Conservation (phyloP, 2,113 vertebrate genomes). For the Crotalus tigris region DNA sequence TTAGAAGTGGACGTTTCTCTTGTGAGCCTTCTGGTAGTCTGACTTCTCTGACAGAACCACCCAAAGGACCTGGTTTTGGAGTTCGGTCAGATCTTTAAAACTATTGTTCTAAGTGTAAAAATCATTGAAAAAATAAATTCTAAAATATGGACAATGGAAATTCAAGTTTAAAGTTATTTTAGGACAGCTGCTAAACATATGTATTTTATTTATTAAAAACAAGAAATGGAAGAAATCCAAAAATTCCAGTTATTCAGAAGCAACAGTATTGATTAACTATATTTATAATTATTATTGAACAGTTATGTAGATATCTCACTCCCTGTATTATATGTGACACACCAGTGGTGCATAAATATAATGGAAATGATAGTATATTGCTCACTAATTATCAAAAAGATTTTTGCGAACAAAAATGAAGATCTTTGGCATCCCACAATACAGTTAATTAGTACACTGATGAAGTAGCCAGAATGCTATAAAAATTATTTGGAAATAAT, state of each 20-base stretch:
- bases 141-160: neutral
- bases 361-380: neutral
- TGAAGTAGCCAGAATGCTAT: neutral
- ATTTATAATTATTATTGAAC: neutral
- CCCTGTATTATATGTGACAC: neutral
- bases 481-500: neutral
- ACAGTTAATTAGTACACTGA: neutral
- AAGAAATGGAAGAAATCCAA: neutral
- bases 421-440: neutral
- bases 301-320: neutral
- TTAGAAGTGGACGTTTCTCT: conserved; percentile 89
- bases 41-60: conserved; percentile 89
- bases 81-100: conserved; percentile 86
- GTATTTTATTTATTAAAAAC: neutral
- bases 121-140: neutral
- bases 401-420: neutral
- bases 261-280: neutral
- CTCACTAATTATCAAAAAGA: neutral
- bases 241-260: neutral
- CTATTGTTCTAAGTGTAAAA: neutral
- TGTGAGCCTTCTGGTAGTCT: conserved; percentile 94
- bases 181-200: neutral
- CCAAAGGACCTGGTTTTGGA: conserved; percentile 90
- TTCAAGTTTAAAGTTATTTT: neutral
- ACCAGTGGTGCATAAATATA: neutral